Percentiles rank a stretch among this genome's conserved stretches.
phyloP scores from a whole-genome alignment of 1,140 invertebrate species.

The Drosophila tani region DNA sequence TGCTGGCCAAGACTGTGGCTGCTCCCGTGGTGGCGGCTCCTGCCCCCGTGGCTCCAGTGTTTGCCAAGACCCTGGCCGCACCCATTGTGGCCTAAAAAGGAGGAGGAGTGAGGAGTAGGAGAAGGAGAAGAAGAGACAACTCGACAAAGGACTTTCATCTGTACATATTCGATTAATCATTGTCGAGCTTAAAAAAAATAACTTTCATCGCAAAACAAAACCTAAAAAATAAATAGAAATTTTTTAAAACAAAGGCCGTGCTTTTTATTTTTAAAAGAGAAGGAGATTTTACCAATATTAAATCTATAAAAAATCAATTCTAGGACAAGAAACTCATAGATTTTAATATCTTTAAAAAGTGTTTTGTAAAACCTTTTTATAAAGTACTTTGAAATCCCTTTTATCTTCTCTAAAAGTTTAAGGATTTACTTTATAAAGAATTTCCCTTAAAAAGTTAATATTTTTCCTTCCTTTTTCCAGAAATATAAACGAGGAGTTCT shows the following conservation, averaged over 20 bases:
- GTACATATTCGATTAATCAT: slow-evolving; percentile 84
- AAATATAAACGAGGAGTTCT: slow-evolving; percentile 79
- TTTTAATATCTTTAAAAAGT: neutral
- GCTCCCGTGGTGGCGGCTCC: slow-evolving; percentile 61
- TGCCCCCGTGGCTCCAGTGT: slow-evolving; percentile 60
- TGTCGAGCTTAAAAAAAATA: slow-evolving; percentile 71
- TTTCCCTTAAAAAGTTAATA: neutral
- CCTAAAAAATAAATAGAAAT: slow-evolving; percentile 65
- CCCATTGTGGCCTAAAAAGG: slow-evolving; percentile 71
- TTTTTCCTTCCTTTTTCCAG: slow-evolving; percentile 56
- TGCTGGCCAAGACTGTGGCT: slow-evolving; percentile 69
- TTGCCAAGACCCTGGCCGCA: slow-evolving; percentile 69
- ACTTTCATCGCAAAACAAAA: slow-evolving; percentile 69
- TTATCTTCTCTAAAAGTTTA: too few species aligned
- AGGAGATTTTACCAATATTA: neutral
- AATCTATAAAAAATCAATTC: neutral
- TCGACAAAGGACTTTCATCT: slow-evolving; percentile 80
- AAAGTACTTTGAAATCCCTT: too few species aligned
- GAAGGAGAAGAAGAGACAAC: slow-evolving; percentile 31
- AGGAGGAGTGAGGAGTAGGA: neutral
- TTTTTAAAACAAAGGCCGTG: slow-evolving; percentile 19
- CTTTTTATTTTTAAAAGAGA: neutral
- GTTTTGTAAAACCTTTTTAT: too few species aligned
- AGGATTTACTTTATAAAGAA: neutral
- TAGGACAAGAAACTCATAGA: neutral